A percentile compares a stretch with the other conserved stretches of the same genome.
Evolutionary conservation across 2,113 vertebrate species (phyloP).

Genomic region (Nannobrachium achirus): DNA sequence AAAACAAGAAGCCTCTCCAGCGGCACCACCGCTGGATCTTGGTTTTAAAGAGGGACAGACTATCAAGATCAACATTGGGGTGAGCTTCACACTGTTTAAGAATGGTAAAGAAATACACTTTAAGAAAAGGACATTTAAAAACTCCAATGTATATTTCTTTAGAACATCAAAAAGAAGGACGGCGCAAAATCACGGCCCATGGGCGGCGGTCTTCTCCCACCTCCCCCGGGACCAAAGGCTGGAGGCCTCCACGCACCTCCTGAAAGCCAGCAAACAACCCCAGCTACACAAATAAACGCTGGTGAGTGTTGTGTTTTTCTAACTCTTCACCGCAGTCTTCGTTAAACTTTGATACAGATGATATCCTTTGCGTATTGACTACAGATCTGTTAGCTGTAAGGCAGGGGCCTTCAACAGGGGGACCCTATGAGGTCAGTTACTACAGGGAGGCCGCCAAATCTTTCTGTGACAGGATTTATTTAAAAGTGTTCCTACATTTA

Average conservation of each 20-base stretch:
- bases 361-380: neutral
- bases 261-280: constrained; percentile 43
- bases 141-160: neutral
- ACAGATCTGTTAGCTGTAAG: too few relatives aligned
- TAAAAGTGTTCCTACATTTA: too few relatives aligned
- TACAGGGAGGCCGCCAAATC: too few relatives aligned
- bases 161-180: constrained; percentile 96
- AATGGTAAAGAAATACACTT: neutral
- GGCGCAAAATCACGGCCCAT: constrained; percentile 68
- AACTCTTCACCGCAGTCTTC: neutral
- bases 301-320: constrained; percentile 64
- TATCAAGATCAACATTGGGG: constrained; percentile 95
- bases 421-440: too few relatives aligned
- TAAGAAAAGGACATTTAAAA: neutral
- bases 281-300: constrained; percentile 62
- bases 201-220: constrained; percentile 84
- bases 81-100: constrained; percentile 66
- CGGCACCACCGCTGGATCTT: constrained; percentile 89
- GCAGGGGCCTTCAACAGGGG: too few relatives aligned
- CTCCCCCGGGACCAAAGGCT: constrained; percentile 83
- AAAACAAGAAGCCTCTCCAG: constrained; percentile 79
- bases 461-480: too few relatives aligned
- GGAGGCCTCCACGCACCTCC: constrained; percentile 57
- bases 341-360: neutral
- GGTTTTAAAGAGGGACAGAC: constrained; percentile 98